Base-by-base conservation (phyloP, 2,113 vertebrate species). In the Lates calcarifer region DNA sequence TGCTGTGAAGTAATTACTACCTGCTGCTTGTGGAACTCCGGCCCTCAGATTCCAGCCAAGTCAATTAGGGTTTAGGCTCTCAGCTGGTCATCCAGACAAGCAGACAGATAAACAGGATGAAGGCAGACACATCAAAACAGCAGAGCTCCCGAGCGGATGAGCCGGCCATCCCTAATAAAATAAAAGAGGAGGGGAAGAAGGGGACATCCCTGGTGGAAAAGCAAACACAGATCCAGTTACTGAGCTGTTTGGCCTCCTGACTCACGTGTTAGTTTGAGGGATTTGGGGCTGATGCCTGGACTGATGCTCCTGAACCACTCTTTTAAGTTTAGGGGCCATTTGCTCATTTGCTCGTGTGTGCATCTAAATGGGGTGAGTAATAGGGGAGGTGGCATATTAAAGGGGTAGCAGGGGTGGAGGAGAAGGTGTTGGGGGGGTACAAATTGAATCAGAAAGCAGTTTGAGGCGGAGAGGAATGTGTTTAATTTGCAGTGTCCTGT, bases 1-100 rank as follows among this genome's bases (percentile, higher is more conserved):
- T 87, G 93, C 94, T 95, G 95, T 94, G 94, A 94, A 92, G 91
- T 94, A 94, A 95, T 96, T 95, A 94, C 94, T 95, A 94, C 95
- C 95, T 95, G 95, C 95, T 95, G 95, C 77, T 92, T 74, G 67
- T 74, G 83, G 88, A 88, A 86, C 91, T 90, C 84, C 74, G 56
- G 76, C 75, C 82, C 80, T 81, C 74, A 82, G 89, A 90, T 85
- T 90, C 89, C 88, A 75, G 66, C 82, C 81, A 28, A 89, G 83
- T 92, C 88, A 88, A 88, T 92, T 86, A 86, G 84, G 87, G 68
- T 72, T 75, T 66, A 72, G 82, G 31, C 81, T 84, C 45, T 84
- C 58, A 5, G 77, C 63, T 74, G 84, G 81, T 70, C 84, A 75
- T 55, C 80, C 85, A 84, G 85, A 87, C 89, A 73, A 75, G 79